These are phyloP conservation scores for Salvelinus fontinalis DNA, from an alignment of 2,113 vertebrate species.

Conservation along the genomic window DNA sequence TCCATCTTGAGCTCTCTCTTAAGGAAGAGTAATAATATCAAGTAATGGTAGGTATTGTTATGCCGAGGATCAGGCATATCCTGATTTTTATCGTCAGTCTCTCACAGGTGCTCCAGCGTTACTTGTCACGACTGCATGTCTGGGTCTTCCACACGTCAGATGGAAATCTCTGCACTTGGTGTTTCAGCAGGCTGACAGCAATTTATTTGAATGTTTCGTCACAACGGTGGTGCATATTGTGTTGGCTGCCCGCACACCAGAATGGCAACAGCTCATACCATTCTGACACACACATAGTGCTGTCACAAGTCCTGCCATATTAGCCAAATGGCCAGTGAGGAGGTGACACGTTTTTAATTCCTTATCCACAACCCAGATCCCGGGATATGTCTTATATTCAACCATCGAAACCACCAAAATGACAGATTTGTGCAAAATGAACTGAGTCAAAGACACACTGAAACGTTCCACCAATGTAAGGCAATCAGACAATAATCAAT, in stretches of 20 bases:
- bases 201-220: slow-evolving; percentile 99
- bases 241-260: slow-evolving; percentile 82
- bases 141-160: slow-evolving; percentile 94
- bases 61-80: slow-evolving; percentile 87
- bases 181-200: slow-evolving; percentile 99
- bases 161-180: slow-evolving; percentile 96
- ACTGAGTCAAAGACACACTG: background rate
- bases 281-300: slow-evolving; percentile 30
- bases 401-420: too few relatives aligned
- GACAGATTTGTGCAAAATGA: too few relatives aligned
- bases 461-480: slow-evolving; percentile 10
- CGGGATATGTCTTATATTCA: too few relatives aligned
- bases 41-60: slow-evolving; percentile 74
- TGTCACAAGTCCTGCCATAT: slow-evolving; percentile 75
- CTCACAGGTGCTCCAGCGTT: slow-evolving; percentile 90
- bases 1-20: slow-evolving; percentile 58
- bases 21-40: slow-evolving; percentile 73
- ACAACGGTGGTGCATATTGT: slow-evolving; percentile 91
- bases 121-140: slow-evolving; percentile 92
- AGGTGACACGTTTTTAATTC: slow-evolving; percentile 56
- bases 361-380: slow-evolving; percentile 10
- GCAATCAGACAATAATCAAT: slow-evolving; percentile 56
- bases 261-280: slow-evolving; percentile 82
- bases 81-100: slow-evolving; percentile 90
- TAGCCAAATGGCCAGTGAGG: slow-evolving; percentile 64